These are phyloP conservation scores for Aythya baeri DNA, from an alignment of 2,113 vertebrate species.

Conservation along the genomic window DNA sequence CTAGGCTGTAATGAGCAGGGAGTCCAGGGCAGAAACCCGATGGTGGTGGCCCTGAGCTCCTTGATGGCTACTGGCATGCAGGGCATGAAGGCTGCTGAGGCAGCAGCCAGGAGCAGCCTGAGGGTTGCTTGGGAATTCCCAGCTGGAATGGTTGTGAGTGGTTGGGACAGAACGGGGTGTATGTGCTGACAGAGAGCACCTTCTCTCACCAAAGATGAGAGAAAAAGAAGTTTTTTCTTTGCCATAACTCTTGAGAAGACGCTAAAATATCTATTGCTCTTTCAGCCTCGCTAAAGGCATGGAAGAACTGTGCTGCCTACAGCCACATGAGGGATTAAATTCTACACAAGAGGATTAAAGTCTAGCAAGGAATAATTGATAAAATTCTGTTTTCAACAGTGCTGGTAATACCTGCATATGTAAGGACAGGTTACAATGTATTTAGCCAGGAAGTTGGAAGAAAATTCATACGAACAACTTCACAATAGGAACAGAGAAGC, in stretches of 20 bases:
- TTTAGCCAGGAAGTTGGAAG: background rate
- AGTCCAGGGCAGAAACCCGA: background rate
- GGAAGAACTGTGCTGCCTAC: background rate
- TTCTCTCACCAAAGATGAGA: background rate
- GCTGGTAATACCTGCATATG: background rate
- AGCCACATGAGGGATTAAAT: background rate
- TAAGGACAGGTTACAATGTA: background rate
- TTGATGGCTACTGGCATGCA: fast-evolving
- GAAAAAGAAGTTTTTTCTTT: background rate
- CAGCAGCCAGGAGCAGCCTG: background rate
- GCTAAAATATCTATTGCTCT: background rate
- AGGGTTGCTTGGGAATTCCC: background rate
- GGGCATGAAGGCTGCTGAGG: fast-evolving
- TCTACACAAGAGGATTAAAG: background rate
- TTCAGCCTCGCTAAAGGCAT: background rate
- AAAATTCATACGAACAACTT: background rate
- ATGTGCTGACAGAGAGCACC: background rate
- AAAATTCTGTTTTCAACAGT: background rate
- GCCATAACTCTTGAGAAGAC: background rate
- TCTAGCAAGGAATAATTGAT: background rate
- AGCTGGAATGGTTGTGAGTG: too few species aligned
- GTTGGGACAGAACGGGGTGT: background rate
- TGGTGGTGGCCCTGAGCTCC: background rate
- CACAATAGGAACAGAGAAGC: background rate
- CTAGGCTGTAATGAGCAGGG: background rate